Evolutionary conservation across 1,140 invertebrate genomes (phyloP), one percentile per base, ranked within the genome.

Genomic region (Cataglyphis hispanica): DNA sequence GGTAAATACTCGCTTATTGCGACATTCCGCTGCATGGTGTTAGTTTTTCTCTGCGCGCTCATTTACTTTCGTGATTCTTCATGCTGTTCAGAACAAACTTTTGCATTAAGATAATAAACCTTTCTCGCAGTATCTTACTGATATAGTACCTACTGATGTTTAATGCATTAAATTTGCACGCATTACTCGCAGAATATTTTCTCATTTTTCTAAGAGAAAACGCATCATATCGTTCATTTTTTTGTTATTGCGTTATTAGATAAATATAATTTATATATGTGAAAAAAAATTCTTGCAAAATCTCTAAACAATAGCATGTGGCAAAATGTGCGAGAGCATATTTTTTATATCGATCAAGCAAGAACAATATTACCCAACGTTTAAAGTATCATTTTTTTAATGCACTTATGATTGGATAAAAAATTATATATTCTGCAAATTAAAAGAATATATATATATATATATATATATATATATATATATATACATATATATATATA

Each of bases 11-110:
- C 56, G 56, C 74, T 66, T 69, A 37, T 60, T 64, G 50, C 56
- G 53, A 83, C 69, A 86, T 80, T 81, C 63, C 46, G 25, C 31
- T 43, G 72, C 58, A 31, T 22, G 56, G 58, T 77, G 80, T 67
- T 77, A 43, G 72, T 66, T 50, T 50, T 77, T 77, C 43, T 4
- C 64, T 61, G 63, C 77, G 37, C 43, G 53, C 2, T 56, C 37
- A 84, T 84, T 70, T 78, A 46, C 75, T 56, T 60, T 40, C 53
- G 75, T 67, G 72, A 64, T 77, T 84, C 81, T 66, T 84, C 67
- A 37, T 72, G 66, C 27, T 74, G 25, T n/a, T 58, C 25, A 43
- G 78, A 43, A 66, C 40, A 22, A 83, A 83, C 67, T 83, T 74
- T 83, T 60, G 56, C 56, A 83, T 83, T 31, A 74, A 69, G 64